Base-by-base conservation (phyloP, 2,113 vertebrate species). In the Natator depressus region DNA sequence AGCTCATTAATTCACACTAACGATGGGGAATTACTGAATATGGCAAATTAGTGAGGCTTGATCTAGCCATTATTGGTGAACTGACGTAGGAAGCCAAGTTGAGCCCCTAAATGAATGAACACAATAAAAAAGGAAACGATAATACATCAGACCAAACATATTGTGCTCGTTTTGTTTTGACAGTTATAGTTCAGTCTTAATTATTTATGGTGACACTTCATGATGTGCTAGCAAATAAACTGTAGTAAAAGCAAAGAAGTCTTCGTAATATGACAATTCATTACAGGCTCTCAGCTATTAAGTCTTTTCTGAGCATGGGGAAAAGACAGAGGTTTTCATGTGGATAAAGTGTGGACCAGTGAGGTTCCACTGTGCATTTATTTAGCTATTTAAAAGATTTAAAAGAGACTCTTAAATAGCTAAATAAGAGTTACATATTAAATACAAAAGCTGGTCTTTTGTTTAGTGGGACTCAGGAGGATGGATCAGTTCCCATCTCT, bases 1-100 rank as follows among this genome's bases (percentile, higher is more conserved):
- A 97, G 95, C 97, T 97, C 97, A 96, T 97, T 97, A 97, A 97
- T 97, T 97, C 95, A 97, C 94, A 95, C 96, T 97, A 96, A 97
- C 95, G 94, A 97, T 91, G 97, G 96, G 42, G 42, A 46, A 76
- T 47, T 76, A 47, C 42, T 93, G 94, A 96, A 96, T 96, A 95
- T 97, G 96, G 96, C 96, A 97, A 97, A 97, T 97, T 97, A 96
- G 96, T 95, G 96, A 47, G 94, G 96, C 95, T 97, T 95, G 96
- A 96, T 97, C 94, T 88, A 93, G 88, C 75, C 92, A 57, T 95
- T 97, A 96, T 95, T 97, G 97, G 97, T 97, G 96, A 88, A 92
- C 87, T 85, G 80, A 84, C 89, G 54, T 88, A 95, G 96, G 95
- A 92, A 91, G 51, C 17, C 24, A 91, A 59, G 12, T 0, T 62